Evolutionary conservation across 2,113 vertebrate species (phyloP).

Genomic region (Chaetops frenatus): DNA sequence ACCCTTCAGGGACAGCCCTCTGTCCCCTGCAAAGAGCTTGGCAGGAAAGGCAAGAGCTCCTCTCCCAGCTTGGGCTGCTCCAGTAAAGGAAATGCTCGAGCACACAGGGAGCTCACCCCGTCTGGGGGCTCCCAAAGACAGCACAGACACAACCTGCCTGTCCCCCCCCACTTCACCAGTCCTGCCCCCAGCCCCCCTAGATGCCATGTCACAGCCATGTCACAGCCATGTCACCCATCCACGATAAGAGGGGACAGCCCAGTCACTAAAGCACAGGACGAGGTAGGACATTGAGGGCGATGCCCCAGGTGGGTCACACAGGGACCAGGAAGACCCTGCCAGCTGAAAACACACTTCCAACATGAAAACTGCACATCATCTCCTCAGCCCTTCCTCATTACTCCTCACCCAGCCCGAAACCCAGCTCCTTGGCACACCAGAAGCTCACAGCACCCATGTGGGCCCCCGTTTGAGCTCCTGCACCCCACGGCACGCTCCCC

Average conservation of each 20-base stretch:
- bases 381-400: not conserved
- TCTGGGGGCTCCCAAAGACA: rapidly evolving
- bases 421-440: not conserved
- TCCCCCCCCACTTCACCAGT: rapidly evolving
- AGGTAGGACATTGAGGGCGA: rapidly evolving
- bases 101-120: not conserved
- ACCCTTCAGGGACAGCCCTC: not conserved
- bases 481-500: rapidly evolving
- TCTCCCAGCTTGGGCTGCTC: not conserved
- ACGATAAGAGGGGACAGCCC: rapidly evolving
- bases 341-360: not conserved
- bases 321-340: not conserved
- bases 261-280: rapidly evolving
- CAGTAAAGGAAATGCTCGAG: not conserved
- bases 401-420: not conserved
- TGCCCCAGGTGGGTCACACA: not conserved
- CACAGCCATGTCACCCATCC: rapidly evolving
- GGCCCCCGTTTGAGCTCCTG: rapidly evolving
- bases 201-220: rapidly evolving
- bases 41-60: not conserved
- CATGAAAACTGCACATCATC: rapidly evolving
- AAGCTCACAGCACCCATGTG: rapidly evolving
- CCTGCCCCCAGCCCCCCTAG: not conserved
- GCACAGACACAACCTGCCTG: not conserved
- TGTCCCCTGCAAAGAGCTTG: not conserved